Evolutionary conservation across 2,113 vertebrate species (phyloP).

Genomic region (Psittacula cyanocephala): DNA sequence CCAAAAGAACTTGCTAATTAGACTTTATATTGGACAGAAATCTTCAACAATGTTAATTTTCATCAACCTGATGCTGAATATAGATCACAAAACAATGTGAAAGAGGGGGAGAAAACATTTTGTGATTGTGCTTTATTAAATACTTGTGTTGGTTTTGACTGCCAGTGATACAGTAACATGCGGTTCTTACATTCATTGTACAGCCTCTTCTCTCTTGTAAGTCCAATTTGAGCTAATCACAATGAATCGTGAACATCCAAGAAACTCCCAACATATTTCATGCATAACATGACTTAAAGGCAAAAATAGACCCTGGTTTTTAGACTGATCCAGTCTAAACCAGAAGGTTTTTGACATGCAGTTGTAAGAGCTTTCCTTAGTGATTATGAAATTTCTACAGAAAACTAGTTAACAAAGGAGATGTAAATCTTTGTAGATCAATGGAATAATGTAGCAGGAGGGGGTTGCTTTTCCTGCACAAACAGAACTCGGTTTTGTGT

Average conservation of each 20-base stretch:
- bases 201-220: constrained; percentile 60
- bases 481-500: constrained; percentile 64
- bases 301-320: constrained; percentile 29
- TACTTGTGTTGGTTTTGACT: background rate
- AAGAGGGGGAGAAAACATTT: background rate
- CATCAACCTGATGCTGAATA: background rate
- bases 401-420: constrained; percentile 77
- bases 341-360: constrained; percentile 54
- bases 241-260: constrained; percentile 42
- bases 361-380: constrained; percentile 55
- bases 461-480: constrained; percentile 70
- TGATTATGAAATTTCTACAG: constrained; percentile 75
- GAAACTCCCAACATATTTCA: constrained; percentile 59
- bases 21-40: background rate
- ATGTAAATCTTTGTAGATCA: constrained; percentile 82
- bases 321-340: background rate
- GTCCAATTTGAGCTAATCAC: constrained; percentile 68
- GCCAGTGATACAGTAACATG: constrained; percentile 11
- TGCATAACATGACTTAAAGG: constrained; percentile 10
- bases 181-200: constrained; percentile 21
- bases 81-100: background rate
- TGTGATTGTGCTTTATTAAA: background rate
- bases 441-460: constrained; percentile 79
- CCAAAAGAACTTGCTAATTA: background rate
- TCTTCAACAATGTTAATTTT: background rate